Percentiles rank a stretch among this genome's conserved stretches.
Evolutionary conservation across 2,797 vertebrate genomes (phyloP).

Genomic region (Sarcophilus harrisii): DNA sequence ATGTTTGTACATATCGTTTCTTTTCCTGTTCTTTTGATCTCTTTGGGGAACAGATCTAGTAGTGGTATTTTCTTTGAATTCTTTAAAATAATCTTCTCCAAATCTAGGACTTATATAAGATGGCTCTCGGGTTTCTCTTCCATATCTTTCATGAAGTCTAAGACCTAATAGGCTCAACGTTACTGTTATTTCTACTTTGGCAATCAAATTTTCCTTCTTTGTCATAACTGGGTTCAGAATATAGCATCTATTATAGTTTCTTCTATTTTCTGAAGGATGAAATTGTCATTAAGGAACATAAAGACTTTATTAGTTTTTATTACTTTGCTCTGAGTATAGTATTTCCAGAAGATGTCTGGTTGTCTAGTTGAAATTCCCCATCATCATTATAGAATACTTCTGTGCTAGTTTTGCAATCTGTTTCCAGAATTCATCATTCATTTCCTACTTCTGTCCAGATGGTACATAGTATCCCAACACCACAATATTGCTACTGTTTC

Average conservation of each 20-base stretch:
- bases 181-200: background rate
- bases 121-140: background rate
- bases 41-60: background rate
- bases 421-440: background rate
- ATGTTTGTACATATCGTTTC: background rate
- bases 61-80: background rate
- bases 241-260: background rate
- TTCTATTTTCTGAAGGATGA: background rate
- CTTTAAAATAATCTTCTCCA: background rate
- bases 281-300: background rate
- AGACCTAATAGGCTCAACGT: background rate
- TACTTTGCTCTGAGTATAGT: background rate
- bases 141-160: background rate
- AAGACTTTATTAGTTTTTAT: background rate
- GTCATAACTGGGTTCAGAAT: background rate
- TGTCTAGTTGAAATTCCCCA: background rate
- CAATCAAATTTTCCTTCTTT: background rate
- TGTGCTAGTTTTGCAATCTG: background rate
- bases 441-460: background rate
- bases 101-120: background rate
- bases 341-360: background rate
- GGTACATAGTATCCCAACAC: background rate
- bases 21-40: background rate
- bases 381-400: background rate
- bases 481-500: background rate